A percentile compares a stretch with the other conserved stretches of the same genome.
phyloP scores from a whole-genome alignment of 53 echinoderm and acorn worm genomes.

The Paelopatides confundens region DNA sequence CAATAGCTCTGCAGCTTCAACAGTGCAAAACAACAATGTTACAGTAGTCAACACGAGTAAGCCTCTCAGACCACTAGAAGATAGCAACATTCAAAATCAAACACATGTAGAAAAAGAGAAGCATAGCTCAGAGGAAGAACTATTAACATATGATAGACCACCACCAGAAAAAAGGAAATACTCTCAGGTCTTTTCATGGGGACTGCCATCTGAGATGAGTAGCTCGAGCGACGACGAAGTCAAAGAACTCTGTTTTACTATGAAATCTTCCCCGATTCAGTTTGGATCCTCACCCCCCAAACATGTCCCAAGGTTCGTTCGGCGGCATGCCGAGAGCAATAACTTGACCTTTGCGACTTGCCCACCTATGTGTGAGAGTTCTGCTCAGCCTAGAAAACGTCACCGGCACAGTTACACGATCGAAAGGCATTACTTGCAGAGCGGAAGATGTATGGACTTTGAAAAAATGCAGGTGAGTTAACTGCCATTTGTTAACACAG shows the following conservation, averaged over 20 bases:
- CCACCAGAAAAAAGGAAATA: conserved; percentile 92
- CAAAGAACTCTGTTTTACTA: conserved; percentile 73
- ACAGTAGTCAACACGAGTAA: conserved; percentile 29
- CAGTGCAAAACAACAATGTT: conserved; percentile 31
- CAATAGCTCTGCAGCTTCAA: conserved; percentile 65
- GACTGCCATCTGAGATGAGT: conserved; percentile 31
- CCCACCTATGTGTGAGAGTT: conserved; percentile 68
- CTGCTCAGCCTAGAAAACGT: conserved; percentile 78
- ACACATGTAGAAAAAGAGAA: conserved; percentile 70
- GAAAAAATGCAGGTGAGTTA: conserved; percentile 87
- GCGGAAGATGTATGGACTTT: conserved; percentile 84
- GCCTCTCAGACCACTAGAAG: conserved; percentile 78
- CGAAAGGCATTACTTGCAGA: conserved; percentile 59
- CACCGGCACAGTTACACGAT: conserved; percentile 66
- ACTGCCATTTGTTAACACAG: too few species aligned
- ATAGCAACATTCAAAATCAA: conserved; percentile 78
- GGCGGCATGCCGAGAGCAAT: conserved; percentile 72
- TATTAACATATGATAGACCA: conserved; percentile 81
- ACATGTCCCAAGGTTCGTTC: conserved; percentile 74
- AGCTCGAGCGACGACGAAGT: conserved; percentile 85
- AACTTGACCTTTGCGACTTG: conserved; percentile 79
- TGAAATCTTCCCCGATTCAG: conserved; percentile 68
- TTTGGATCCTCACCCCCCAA: conserved; percentile 92
- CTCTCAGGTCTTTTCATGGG: conserved; percentile 80
- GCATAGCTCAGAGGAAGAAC: conserved; percentile 95